These are phyloP conservation scores for Pharmacophagus antenor DNA, from an alignment of 2,888 invertebrate genomes.

Conservation along the genomic window DNA sequence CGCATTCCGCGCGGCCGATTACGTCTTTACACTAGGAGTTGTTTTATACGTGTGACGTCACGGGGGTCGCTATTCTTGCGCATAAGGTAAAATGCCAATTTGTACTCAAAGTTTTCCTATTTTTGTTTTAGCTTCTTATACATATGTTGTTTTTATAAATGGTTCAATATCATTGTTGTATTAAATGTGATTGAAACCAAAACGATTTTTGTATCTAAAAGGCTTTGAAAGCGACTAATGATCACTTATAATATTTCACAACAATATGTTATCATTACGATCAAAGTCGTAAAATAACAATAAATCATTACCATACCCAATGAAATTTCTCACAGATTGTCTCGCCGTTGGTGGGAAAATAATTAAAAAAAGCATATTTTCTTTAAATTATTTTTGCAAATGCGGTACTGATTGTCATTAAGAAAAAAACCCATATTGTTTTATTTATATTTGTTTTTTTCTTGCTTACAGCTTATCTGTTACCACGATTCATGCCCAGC, in stretches of 20 bases:
- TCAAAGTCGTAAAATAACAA: no score
- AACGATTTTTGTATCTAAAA: neutral
- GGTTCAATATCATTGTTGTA: neutral
- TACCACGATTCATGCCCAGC: neutral
- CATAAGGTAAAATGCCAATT: neutral
- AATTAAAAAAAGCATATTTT: constrained; percentile 36
- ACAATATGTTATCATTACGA: neutral
- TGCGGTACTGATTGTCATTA: constrained; percentile 37
- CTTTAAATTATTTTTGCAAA: constrained; percentile 48
- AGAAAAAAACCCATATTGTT: constrained; percentile 25
- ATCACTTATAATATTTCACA: constrained; percentile 36
- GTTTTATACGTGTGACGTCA: constrained; percentile 45
- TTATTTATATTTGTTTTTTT: constrained; percentile 38
- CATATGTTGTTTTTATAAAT: no score
- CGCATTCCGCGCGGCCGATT: constrained; percentile 40
- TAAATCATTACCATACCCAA: no score
- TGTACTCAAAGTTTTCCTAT: neutral
- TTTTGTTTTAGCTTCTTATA: neutral
- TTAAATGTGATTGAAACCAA: neutral
- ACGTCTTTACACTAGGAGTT: constrained; percentile 47
- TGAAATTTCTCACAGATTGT: constrained; percentile 57
- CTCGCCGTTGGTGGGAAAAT: constrained; percentile 49
- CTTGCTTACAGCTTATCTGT: constrained; percentile 41
- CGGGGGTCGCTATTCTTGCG: neutral
- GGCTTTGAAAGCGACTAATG: neutral